Conservation (phyloP, 64 coral and sea anemone species). For the Actinia equina region DNA sequence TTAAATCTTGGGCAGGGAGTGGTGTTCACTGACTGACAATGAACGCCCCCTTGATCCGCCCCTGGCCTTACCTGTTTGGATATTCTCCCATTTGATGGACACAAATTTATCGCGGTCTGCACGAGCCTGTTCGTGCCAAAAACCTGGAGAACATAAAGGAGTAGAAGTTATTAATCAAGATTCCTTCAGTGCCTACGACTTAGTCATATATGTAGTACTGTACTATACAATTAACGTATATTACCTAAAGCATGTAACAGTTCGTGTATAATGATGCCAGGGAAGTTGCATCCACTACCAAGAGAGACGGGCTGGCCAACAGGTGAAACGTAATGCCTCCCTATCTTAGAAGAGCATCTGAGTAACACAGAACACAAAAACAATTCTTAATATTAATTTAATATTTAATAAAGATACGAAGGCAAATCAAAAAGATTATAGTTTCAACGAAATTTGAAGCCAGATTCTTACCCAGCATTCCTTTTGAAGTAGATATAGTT, state of each 20-base stretch:
- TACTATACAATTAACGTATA: too few species aligned
- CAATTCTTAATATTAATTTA: too few species aligned
- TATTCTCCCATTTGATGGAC: slow-evolving; percentile 13
- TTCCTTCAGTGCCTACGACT: too few species aligned
- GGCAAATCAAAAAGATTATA: too few species aligned
- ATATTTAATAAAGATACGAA: too few species aligned
- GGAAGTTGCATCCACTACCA: slow-evolving; percentile 9
- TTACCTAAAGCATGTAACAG: slow-evolving; percentile 46
- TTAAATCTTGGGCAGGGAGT: too few species aligned
- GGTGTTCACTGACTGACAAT: too few species aligned
- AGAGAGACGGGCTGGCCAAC: slow-evolving; percentile 25
- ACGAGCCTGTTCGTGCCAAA: slow-evolving; percentile 21
- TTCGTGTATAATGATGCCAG: slow-evolving; percentile 44
- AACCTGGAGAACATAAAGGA: not conserved
- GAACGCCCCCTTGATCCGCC: too few species aligned
- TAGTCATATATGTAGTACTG: too few species aligned
- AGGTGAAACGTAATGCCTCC: not conserved
- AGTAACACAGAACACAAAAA: too few species aligned
- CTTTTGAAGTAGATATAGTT: slow-evolving; percentile 60
- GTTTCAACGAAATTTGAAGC: too few species aligned
- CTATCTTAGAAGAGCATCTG: slow-evolving; percentile 55
- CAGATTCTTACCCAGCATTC: slow-evolving; percentile 14
- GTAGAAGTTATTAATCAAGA: not conserved
- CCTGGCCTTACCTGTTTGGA: not conserved
- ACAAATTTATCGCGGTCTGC: slow-evolving; percentile 20